A percentile compares a stretch with the other conserved stretches of the same genome.
These are phyloP conservation scores for Caenorhabditis inopinata DNA, from an alignment of 1,140 invertebrate genomes.

Conservation along the genomic window DNA sequence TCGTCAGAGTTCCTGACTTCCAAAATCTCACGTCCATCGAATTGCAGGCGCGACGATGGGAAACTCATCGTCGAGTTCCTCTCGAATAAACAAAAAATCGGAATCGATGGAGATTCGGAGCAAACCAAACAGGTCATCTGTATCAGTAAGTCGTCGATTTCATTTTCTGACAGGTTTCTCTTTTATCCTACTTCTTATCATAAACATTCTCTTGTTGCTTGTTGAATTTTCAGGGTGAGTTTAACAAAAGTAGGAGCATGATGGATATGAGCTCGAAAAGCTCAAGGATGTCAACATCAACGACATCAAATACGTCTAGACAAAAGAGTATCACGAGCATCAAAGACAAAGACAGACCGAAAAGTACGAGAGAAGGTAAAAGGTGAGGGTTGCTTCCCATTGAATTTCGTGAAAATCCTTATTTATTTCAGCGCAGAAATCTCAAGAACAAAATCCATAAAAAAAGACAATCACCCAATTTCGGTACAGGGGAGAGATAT, in stretches of 20 bases:
- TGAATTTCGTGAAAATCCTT: neutral
- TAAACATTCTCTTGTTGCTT: no score
- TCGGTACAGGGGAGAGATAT: constrained; percentile 54
- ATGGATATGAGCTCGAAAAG: constrained; percentile 17
- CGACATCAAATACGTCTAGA: neutral
- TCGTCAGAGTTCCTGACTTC: no score
- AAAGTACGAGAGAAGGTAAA: neutral
- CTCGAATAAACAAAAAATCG: constrained; percentile 7
- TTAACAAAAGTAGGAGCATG: constrained; percentile 22
- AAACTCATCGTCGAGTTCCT: constrained; percentile 16
- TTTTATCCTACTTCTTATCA: neutral
- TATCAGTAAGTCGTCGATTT: neutral
- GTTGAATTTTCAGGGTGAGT: constrained; percentile 1
- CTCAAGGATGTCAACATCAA: constrained; percentile 21
- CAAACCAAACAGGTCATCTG: neutral
- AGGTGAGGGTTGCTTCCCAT: neutral
- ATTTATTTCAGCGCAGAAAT: neutral
- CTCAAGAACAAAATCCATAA: constrained; percentile 38
- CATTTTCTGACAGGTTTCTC: neutral
- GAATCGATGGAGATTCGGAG: constrained; percentile 6
- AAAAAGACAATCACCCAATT: constrained; percentile 54
- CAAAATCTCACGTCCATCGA: no score
- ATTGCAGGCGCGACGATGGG: constrained; percentile 9
- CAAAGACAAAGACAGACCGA: constrained; percentile 23
- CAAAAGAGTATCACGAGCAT: constrained; percentile 11